Evolutionary conservation across 2,888 invertebrate genomes (phyloP), one percentile per base, ranked within the genome.

Genomic region (Pachliopta kotzebuea): DNA sequence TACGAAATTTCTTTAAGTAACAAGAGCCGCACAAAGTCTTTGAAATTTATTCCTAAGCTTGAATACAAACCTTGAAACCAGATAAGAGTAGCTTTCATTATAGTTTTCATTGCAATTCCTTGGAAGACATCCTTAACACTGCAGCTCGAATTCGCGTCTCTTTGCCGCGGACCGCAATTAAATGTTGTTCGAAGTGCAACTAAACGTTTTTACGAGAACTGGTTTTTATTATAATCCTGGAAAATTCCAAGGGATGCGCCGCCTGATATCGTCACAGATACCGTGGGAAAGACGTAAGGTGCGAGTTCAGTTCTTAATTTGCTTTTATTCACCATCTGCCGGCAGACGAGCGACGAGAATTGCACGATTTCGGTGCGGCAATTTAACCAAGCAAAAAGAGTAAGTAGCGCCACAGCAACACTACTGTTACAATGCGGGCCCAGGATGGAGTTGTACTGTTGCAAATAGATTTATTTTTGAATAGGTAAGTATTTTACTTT

Each of bases 261-360:
- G 57, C 58, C 63, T 42, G 55, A 54, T 54, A 37, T 45, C 60
- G 60, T 65, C 65, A 59, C 58, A 49, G 70, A 75, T 74, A 76
- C 69, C 83, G 85, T 86, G 84, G 81, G 86, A 85, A 85, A 69
- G 72, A 72, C 66, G 70, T 64, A 69, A 60, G 68, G 69, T 68
- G 78, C 78, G 80, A 85, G 83, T 82, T 83, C 83, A 77, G 76
- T 70, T 70, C 76, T 80, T 81, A 83, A 81, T 84, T 86, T 81
- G 79, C 81, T 79, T 81, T 83, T 82, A 76, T 78, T 74, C 77
- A 77, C 72, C 79, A 79, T 78, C 79, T 80, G 79, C 78, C 71
- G 72, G 69, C 64, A 69, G 70, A 71, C 67, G 67, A 65, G 65
- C 18, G 45, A 45, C 45, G 45, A 68, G 70, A 77, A 80, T 79